A percentile compares a stretch with the other conserved stretches of the same genome.
Evolutionary conservation across 2,113 vertebrate genomes (phyloP).

Genomic region (Spea bombifrons): DNA sequence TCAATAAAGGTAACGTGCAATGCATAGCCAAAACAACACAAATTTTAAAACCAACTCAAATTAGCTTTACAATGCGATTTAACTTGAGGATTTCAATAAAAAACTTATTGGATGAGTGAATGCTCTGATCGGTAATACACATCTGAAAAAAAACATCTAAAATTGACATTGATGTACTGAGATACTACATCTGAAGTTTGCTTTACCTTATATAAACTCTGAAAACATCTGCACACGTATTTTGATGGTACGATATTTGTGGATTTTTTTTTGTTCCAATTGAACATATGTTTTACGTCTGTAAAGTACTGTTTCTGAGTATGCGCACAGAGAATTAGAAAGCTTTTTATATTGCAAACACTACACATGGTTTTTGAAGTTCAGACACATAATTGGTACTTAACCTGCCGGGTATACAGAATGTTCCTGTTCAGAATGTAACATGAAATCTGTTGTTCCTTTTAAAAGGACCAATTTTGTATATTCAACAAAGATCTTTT

Average conservation of each 20-base stretch:
- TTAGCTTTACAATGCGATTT: too few species aligned
- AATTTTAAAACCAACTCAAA: too few species aligned
- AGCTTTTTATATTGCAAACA: conserved; percentile 17
- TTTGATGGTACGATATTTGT: neutral
- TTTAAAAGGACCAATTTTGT: neutral
- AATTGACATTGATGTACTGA: too few species aligned
- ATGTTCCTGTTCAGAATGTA: conserved; percentile 29
- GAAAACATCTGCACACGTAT: neutral
- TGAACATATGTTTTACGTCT: conserved; percentile 3
- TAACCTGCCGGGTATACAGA: conserved; percentile 22
- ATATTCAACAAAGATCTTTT: neutral
- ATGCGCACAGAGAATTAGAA: conserved; percentile 13
- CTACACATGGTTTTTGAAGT: conserved; percentile 17
- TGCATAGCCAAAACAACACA: too few species aligned
- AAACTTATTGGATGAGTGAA: too few species aligned
- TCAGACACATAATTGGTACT: conserved; percentile 34
- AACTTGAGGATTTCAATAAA: too few species aligned
- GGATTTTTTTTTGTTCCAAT: neutral
- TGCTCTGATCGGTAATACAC: too few species aligned
- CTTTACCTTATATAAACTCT: neutral
- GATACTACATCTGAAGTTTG: too few species aligned
- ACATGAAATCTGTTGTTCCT: neutral
- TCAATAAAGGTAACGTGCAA: too few species aligned
- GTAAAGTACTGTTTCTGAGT: neutral
- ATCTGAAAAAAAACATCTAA: too few species aligned